Evolutionary conservation across 2,888 invertebrate genomes (phyloP), one percentile per base, ranked within the genome.

Genomic region (Drosophila nigritarsus): DNA sequence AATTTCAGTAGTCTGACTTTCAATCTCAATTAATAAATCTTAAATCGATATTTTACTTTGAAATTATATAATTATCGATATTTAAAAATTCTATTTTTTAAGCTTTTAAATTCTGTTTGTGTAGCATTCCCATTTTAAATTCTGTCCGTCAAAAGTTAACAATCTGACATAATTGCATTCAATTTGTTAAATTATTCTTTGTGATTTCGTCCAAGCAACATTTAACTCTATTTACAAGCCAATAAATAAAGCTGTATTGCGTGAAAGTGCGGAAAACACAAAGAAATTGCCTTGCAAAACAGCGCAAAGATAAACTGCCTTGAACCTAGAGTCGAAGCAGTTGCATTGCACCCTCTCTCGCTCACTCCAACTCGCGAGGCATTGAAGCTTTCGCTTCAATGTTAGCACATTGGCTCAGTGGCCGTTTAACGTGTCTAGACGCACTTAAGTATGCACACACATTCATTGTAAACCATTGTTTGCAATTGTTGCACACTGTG

Each of bases 401-500:
- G 75, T 69, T 84, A 78, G 61, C 58, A 51, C 62, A 66, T 58
- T 72, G 65, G 60, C 56, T 65, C 56, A 72, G 67, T 78, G 79
- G 80, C 56, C 80, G 71, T 87, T 89, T 79, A 84, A 84, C 84
- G 66, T 65, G 73, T 64, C 72, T 80, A 67, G 77, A 75, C 77
- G 40, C 54, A 54, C 38, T 59, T 68, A 42, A 55, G 55, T 62
- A 32, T 58, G 38, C 45, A 45, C 30, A 49, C 45, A 63, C 66
- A 55, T 18, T 32, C 38, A 29, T 13, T 36, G 2, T 9, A 13
- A 45, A 9, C 24, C 27, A 27, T 7, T 20, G 15, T 38, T 36
- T 11, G 9, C 42, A 45, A 32, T 56, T 68, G 42, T 40, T 72
- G 51, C 58, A 56, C 45, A 61, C 42, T 71, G 82, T 71, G 76